Evolutionary conservation across 2,888 invertebrate species (phyloP).

Genomic region (Hydraecia micacea): DNA sequence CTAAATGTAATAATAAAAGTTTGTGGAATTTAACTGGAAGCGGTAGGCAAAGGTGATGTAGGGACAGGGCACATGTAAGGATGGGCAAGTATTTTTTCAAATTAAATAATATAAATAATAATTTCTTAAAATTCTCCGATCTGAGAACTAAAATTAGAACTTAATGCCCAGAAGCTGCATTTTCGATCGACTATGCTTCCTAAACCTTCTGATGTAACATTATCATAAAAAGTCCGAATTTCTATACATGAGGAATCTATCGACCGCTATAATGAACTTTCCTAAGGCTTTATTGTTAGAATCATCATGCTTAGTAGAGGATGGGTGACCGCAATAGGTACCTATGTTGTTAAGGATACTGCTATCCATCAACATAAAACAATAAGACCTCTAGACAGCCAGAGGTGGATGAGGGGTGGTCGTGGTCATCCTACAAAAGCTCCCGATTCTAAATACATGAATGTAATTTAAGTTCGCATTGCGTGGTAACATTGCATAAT

Average conservation of each 20-base stretch:
- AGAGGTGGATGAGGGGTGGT: neutral
- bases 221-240: neutral
- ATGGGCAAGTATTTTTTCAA: neutral
- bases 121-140: neutral
- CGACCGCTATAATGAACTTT: neutral
- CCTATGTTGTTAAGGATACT: neutral
- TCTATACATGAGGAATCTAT: neutral
- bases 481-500: constrained; percentile 31
- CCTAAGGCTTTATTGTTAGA: neutral
- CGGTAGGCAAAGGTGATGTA: neutral
- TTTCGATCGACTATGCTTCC: neutral
- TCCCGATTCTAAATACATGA: constrained; percentile 28
- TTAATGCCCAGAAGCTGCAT: neutral
- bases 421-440: constrained; percentile 2
- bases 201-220: neutral
- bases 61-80: neutral
- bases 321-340: neutral
- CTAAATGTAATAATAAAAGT: constrained; percentile 34
- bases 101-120: too few relatives aligned
- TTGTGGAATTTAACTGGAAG: constrained; percentile 4
- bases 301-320: neutral
- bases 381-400: neutral
- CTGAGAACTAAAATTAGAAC: neutral
- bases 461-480: constrained; percentile 43
- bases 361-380: neutral